phyloP scores from a whole-genome alignment of 2,888 invertebrate genomes.

The Achlya flavicornis region DNA sequence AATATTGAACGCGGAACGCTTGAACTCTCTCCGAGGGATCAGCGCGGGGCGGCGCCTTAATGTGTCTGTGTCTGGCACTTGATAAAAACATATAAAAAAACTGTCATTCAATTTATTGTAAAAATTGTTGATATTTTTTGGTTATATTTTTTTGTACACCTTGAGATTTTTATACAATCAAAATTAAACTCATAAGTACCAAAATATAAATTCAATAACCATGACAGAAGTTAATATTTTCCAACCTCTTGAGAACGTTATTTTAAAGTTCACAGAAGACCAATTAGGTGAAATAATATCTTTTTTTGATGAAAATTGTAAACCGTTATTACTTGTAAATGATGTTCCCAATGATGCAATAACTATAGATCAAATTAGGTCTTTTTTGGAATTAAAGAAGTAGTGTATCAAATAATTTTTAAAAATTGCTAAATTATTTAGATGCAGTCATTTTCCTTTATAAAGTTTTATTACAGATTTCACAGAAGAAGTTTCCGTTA shows the following conservation, averaged over 20 bases:
- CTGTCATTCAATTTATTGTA: too few species aligned
- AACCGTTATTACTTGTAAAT: conserved; percentile 54
- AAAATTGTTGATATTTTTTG: too few species aligned
- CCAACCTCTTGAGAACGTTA: conserved; percentile 54
- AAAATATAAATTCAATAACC: neutral
- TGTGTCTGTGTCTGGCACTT: too few species aligned
- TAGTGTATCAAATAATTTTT: conserved; percentile 38
- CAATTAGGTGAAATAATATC: conserved; percentile 54
- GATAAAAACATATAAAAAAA: too few species aligned
- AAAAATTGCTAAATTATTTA: neutral
- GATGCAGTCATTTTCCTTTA: neutral
- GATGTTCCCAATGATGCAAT: conserved; percentile 60
- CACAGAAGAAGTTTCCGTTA: conserved; percentile 69
- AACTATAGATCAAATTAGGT: conserved; percentile 59
- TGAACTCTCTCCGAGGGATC: too few species aligned
- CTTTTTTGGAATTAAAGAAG: conserved; percentile 67
- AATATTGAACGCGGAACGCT: too few species aligned
- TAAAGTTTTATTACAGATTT: conserved; percentile 47
- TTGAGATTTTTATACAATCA: conserved; percentile 18
- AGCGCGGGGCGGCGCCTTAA: too few species aligned
- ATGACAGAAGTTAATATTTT: conserved; percentile 60
- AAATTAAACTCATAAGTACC: neutral
- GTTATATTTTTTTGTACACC: too few species aligned
- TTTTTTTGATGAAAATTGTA: conserved; percentile 65
- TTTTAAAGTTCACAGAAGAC: conserved; percentile 60